Base-by-base conservation (phyloP, 1,140 invertebrate genomes). In the Phthorimaea operculella region DNA sequence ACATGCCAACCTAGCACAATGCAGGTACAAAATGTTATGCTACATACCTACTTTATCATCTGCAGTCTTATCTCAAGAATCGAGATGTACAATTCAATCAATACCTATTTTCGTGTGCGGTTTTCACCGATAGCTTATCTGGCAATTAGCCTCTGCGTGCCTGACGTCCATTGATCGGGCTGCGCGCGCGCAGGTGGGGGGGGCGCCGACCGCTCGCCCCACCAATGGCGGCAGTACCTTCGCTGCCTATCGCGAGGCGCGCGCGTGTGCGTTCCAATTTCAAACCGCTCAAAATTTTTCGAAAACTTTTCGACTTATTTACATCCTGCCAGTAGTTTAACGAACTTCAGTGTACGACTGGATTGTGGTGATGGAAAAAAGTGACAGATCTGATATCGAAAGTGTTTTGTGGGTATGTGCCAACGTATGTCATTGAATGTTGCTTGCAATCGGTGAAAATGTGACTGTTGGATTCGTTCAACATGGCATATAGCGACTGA, bases 371-470 rank as follows among this genome's bases (percentile, higher is more conserved):
- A 39, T 39, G 36, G 36, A 39, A 39, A 5, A 39, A 39, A 5
- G 36, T 39, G 36, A 39, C 36, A n/a, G 36, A 12, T 39, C 8
- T 12, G 36, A 5, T 5, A 12, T 2, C n/a, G n/a, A 39, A 10
- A 39, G 36, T 39, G 36, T 39, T 28, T 28, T 28, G 21, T 28
- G 21, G 2, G 1, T 39, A n/a, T 39, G 36, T 28, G 49, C 48
- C 49, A 47, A 16, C 52, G 63, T 64, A 66, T 68, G 64, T 73
- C 68, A 68, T 71, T 74, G 65, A 69, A 65, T 72, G 62, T 63
- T 51, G 62, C 60, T 71, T 72, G 65, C 64, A 71, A 68, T 63
- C 63, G 61, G 68, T 67, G 76, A 83, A 83, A 79, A 83, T 83
- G 77, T 83, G 77, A 83, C 79, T 80, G 74, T 72, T 63, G 60